Evolutionary conservation across 2,888 invertebrate species (phyloP).

Genomic region (Stenodera caucasica): DNA sequence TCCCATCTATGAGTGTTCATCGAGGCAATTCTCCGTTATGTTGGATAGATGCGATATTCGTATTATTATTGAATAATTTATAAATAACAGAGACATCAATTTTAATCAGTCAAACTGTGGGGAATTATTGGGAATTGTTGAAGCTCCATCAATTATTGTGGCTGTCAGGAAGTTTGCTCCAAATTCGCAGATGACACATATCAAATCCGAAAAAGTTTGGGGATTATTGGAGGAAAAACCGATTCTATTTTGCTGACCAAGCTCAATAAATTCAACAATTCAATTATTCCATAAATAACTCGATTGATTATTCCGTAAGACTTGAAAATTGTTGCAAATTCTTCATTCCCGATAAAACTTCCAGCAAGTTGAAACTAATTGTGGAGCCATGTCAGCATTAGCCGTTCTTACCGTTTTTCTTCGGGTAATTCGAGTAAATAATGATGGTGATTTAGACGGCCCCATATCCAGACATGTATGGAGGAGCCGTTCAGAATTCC

Average conservation of each 20-base stretch:
- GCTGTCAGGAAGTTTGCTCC: slow-evolving; percentile 8
- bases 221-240: too few relatives aligned
- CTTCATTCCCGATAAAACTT: slow-evolving; percentile 25
- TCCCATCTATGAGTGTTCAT: too few relatives aligned
- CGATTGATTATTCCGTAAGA: too few relatives aligned
- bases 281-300: neutral
- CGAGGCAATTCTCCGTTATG: too few relatives aligned
- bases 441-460: slow-evolving; percentile 47
- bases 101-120: slow-evolving; percentile 13
- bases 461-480: slow-evolving; percentile 40
- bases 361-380: slow-evolving; percentile 46
- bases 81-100: slow-evolving; percentile 16
- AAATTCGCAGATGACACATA: slow-evolving; percentile 10
- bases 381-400: slow-evolving; percentile 44
- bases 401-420: slow-evolving; percentile 17
- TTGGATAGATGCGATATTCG: slow-evolving; percentile 5
- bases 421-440: slow-evolving; percentile 39
- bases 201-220: neutral
- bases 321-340: too few relatives aligned
- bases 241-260: neutral
- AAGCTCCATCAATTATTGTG: slow-evolving; percentile 12
- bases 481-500: slow-evolving; percentile 19
- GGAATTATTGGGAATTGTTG: slow-evolving; percentile 12
- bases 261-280: neutral
- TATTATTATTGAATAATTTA: neutral